A percentile compares a stretch with the other conserved stretches of the same genome.
phyloP scores from a whole-genome alignment of 2,888 invertebrate genomes.

The Xylota sylvarum region DNA sequence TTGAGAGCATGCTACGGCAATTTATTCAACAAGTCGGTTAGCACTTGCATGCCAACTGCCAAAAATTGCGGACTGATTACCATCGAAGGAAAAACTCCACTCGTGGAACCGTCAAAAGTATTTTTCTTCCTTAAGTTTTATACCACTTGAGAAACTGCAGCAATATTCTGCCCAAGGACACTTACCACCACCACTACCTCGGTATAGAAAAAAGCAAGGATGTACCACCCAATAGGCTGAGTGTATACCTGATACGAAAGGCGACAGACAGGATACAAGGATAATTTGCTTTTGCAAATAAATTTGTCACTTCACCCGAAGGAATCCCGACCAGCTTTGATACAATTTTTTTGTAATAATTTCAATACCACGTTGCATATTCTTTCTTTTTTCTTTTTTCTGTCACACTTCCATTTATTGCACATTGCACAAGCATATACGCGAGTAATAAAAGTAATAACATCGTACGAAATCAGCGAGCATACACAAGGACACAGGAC shows the following conservation, averaged over 20 bases:
- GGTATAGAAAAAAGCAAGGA: constrained; percentile 4
- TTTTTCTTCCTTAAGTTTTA: background rate
- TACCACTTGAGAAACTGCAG: background rate
- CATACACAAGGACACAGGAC: constrained; percentile 26
- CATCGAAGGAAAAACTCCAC: constrained; percentile 16
- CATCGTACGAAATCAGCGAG: constrained; percentile 9
- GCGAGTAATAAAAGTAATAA: constrained; percentile 27
- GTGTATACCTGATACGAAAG: background rate
- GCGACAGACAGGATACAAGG: background rate
- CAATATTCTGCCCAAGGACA: constrained; percentile 2
- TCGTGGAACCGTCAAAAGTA: background rate
- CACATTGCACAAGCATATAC: constrained; percentile 13
- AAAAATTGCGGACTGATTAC: constrained; percentile 17
- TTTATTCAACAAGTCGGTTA: background rate
- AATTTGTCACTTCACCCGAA: constrained; percentile 5
- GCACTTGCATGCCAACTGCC: constrained; percentile 25
- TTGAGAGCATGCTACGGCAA: constrained; percentile 11
- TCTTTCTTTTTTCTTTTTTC: background rate
- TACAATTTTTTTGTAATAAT: background rate
- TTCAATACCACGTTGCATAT: constrained; percentile 12
- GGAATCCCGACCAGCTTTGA: background rate
- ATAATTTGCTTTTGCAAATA: constrained; percentile 21
- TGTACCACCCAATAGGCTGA: background rate
- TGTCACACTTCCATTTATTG: constrained; percentile 22
- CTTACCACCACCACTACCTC: background rate